Conservation (phyloP, 2,797 vertebrate genomes). For the Agapornis canus region DNA sequence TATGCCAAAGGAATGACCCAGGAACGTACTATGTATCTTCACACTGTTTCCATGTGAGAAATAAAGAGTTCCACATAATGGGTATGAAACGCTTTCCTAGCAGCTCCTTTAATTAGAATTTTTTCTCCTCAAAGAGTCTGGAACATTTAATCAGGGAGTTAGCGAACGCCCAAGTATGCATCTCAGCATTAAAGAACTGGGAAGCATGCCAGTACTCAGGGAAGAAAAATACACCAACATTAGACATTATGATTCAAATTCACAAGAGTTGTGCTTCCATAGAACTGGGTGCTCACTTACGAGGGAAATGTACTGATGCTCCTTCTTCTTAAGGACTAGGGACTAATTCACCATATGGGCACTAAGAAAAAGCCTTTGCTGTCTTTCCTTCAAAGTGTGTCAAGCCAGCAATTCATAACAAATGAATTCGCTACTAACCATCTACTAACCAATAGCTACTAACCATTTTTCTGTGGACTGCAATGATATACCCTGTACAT, state of each 20-base stretch:
- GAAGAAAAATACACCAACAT: neutral
- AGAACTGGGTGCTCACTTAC: neutral
- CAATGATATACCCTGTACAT: conserved; percentile 96
- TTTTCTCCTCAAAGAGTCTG: neutral
- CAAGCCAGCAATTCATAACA: neutral
- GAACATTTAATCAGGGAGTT: neutral
- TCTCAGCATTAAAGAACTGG: neutral
- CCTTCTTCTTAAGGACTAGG: neutral
- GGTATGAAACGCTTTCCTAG: neutral
- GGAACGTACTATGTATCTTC: neutral
- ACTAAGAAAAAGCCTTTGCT: neutral
- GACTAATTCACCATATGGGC: fast-evolving
- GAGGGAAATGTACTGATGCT: neutral
- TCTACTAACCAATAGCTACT: neutral
- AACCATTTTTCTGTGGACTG: conserved; percentile 97
- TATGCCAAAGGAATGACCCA: neutral
- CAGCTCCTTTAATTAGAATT: neutral
- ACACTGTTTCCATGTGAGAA: neutral
- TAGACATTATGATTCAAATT: neutral
- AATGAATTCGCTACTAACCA: neutral
- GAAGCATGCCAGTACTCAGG: neutral
- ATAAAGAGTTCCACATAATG: neutral
- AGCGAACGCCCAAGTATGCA: neutral
- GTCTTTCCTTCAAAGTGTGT: neutral
- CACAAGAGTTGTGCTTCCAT: neutral